Percentiles rank a stretch among this genome's conserved stretches.
Conservation (phyloP, 2,113 vertebrate species). For the Melanocharis versteri region DNA sequence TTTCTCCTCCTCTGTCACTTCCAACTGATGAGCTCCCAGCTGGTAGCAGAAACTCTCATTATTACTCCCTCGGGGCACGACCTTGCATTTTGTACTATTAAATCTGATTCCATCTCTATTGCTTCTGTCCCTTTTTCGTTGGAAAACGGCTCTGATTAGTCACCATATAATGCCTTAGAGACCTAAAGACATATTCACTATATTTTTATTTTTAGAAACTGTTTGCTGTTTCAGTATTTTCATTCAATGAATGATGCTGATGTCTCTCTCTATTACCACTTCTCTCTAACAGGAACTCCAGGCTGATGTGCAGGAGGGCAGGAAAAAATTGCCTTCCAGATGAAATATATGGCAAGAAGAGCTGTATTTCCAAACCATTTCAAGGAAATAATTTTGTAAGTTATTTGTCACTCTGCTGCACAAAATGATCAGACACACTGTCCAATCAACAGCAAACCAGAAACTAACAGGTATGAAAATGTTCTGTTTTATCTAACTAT, state of each 20-base stretch:
- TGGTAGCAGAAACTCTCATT: constrained; percentile 66
- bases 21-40: constrained; percentile 64
- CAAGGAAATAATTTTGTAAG: constrained; percentile 27
- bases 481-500: not conserved
- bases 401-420: constrained; percentile 23
- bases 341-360: constrained; percentile 19
- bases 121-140: constrained; percentile 41
- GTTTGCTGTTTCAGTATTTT: constrained; percentile 57
- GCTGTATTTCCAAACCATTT: constrained; percentile 21
- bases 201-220: constrained; percentile 65
- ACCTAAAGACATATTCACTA: constrained; percentile 53
- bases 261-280: constrained; percentile 55
- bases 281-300: constrained; percentile 39
- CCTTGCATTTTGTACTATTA: constrained; percentile 55
- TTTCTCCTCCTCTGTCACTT: constrained; percentile 65
- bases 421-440: not conserved
- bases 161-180: constrained; percentile 40
- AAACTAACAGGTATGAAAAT: not conserved
- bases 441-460: constrained; percentile 16
- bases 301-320: constrained; percentile 12
- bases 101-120: constrained; percentile 61
- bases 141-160: constrained; percentile 56
- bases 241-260: constrained; percentile 59
- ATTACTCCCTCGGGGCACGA: constrained; percentile 58
- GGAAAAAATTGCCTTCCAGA: constrained; percentile 28